A percentile compares a stretch with the other conserved stretches of the same genome.
These are phyloP conservation scores for Pollenia angustigena DNA, from an alignment of 2,888 invertebrate genomes.

Conservation along the genomic window DNA sequence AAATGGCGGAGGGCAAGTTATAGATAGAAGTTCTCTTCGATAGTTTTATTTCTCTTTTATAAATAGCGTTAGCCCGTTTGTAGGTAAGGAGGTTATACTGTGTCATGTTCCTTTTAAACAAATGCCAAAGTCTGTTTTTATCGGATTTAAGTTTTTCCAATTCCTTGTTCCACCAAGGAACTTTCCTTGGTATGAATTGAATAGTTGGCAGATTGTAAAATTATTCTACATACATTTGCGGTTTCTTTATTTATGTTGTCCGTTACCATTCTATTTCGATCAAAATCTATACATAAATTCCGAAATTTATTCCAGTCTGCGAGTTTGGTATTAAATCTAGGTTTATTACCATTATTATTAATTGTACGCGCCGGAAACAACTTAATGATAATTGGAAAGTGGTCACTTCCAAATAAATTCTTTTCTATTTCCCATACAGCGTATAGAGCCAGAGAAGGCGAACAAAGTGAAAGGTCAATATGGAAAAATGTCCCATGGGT, in stretches of 20 bases:
- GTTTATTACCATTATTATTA: background rate
- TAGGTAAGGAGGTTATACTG: constrained; percentile 47
- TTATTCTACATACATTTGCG: background rate
- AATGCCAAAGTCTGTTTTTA: constrained; percentile 48
- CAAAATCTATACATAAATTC: background rate
- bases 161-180: constrained; percentile 56
- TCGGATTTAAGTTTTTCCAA: constrained; percentile 38
- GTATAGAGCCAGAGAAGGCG: constrained; percentile 39
- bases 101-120: constrained; percentile 53
- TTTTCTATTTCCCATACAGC: constrained; percentile 47
- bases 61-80: constrained; percentile 48
- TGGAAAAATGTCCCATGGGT: constrained; percentile 71
- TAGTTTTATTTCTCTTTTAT: constrained; percentile 61
- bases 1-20: constrained; percentile 45
- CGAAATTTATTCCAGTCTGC: constrained; percentile 7
- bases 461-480: constrained; percentile 69
- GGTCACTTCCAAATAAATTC: constrained; percentile 58
- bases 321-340: background rate
- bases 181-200: constrained; percentile 47
- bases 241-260: constrained; percentile 52
- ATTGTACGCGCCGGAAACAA: background rate
- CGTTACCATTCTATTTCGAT: background rate
- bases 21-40: constrained; percentile 26
- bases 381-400: constrained; percentile 50
- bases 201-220: constrained; percentile 3